These are phyloP conservation scores for Coleophora flavipennella DNA, from an alignment of 2,888 invertebrate genomes.

Conservation along the genomic window DNA sequence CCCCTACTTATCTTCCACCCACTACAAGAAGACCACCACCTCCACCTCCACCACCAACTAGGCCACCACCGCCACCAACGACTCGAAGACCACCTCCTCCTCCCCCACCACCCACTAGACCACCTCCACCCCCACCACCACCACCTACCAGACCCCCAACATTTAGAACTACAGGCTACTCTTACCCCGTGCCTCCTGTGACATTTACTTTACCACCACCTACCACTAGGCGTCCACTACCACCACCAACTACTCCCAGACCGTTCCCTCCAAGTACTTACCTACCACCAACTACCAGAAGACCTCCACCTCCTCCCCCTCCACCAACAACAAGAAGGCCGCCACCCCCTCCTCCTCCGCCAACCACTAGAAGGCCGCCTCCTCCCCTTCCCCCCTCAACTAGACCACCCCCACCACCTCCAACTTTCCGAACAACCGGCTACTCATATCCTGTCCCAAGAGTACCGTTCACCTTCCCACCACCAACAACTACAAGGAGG, in stretches of 20 bases:
- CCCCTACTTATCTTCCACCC: slow-evolving; percentile 15
- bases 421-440: slow-evolving; percentile 32
- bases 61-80: neutral
- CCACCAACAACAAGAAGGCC: slow-evolving; percentile 11
- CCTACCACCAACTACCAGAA: slow-evolving; percentile 18
- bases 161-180: slow-evolving; percentile 14
- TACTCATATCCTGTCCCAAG: slow-evolving; percentile 38
- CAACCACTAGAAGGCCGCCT: slow-evolving; percentile 14
- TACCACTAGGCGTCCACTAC: slow-evolving; percentile 13
- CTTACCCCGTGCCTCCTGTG: slow-evolving; percentile 8
- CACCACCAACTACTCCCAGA: slow-evolving; percentile 12
- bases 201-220: slow-evolving; percentile 15
- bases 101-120: slow-evolving; percentile 7
- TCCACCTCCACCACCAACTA: slow-evolving; percentile 15
- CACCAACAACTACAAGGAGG: slow-evolving; percentile 12
- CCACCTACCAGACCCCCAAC: slow-evolving; percentile 10
- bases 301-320: slow-evolving; percentile 14
- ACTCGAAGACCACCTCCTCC: neutral
- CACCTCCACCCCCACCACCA: slow-evolving; percentile 16
- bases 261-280: slow-evolving; percentile 19
- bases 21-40: slow-evolving; percentile 10
- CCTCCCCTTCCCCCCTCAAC: slow-evolving; percentile 13
- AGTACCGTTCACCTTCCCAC: slow-evolving; percentile 34
- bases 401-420: slow-evolving; percentile 10
- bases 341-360: slow-evolving; percentile 19